Conservation (phyloP, 2,888 invertebrate genomes). For the Melolontha melolontha region DNA sequence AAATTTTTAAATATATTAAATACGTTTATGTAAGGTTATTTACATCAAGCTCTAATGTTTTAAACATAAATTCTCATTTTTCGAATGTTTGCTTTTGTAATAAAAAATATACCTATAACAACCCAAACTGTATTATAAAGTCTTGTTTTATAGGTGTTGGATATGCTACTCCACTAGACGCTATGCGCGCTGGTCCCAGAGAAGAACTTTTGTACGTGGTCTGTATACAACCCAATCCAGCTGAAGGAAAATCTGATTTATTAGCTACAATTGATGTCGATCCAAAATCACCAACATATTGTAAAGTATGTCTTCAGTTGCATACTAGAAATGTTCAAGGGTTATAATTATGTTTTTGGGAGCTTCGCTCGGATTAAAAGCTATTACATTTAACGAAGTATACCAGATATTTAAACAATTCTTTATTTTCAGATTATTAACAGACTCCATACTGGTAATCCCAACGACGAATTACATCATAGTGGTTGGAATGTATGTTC, state of each 20-base stretch:
- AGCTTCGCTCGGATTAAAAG: neutral
- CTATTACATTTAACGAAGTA: constrained; percentile 8
- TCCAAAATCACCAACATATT: constrained; percentile 85
- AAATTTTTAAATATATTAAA: too few relatives aligned
- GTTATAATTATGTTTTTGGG: too few relatives aligned
- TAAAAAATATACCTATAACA: neutral
- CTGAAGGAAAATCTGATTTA: constrained; percentile 81
- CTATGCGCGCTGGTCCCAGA: constrained; percentile 83
- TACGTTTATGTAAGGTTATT: too few relatives aligned
- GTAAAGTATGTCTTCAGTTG: constrained; percentile 72
- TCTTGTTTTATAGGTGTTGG: constrained; percentile 73
- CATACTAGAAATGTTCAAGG: too few relatives aligned
- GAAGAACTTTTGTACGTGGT: constrained; percentile 93
- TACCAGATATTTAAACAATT: neutral
- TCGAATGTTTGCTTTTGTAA: too few relatives aligned
- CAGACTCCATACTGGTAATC: constrained; percentile 81
- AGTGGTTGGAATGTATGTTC: constrained; percentile 98
- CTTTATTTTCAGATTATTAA: constrained; percentile 80
- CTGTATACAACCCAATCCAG: constrained; percentile 81
- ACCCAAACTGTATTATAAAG: neutral
- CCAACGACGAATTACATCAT: constrained; percentile 93
- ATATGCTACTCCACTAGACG: constrained; percentile 83
- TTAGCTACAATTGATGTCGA: constrained; percentile 93
- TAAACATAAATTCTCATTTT: too few relatives aligned
- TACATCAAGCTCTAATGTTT: too few relatives aligned